These are phyloP conservation scores for Xylocampa areola DNA, from an alignment of 2,888 invertebrate genomes.

Conservation along the genomic window DNA sequence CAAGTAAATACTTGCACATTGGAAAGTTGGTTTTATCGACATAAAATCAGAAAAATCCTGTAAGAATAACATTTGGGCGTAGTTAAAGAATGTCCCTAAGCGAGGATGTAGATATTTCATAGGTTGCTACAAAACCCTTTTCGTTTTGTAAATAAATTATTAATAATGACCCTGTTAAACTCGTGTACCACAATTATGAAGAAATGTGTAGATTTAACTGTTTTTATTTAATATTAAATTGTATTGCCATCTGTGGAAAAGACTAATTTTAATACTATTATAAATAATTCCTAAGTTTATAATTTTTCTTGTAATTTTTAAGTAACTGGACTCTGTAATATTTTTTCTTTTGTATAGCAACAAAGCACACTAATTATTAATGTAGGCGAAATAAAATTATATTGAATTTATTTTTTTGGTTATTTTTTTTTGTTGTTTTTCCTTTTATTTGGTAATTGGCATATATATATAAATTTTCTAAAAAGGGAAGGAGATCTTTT, in stretches of 20 bases:
- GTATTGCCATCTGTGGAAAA: slow-evolving; percentile 87
- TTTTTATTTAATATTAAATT: slow-evolving; percentile 84
- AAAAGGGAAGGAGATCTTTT: no score
- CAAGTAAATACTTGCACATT: no score
- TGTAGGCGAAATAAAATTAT: slow-evolving; percentile 61
- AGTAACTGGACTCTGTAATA: slow-evolving; percentile 55
- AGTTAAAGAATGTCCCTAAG: no score
- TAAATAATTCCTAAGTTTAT: slow-evolving; percentile 73
- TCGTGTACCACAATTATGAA: slow-evolving; percentile 21
- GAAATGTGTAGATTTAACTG: slow-evolving; percentile 27
- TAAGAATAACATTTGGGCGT: no score
- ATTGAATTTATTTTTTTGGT: slow-evolving; percentile 55
- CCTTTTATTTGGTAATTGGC: background rate
- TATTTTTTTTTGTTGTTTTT: slow-evolving; percentile 30
- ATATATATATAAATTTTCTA: no score
- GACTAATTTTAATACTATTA: slow-evolving; percentile 82
- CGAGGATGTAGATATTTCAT: background rate
- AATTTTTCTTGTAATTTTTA: slow-evolving; percentile 60
- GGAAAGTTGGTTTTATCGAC: no score
- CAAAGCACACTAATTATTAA: slow-evolving; percentile 60
- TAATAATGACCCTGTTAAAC: slow-evolving; percentile 41
- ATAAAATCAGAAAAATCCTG: no score
- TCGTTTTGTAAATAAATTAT: slow-evolving; percentile 42
- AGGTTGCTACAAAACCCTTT: slow-evolving; percentile 25
- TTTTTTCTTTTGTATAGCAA: slow-evolving; percentile 58